A percentile compares a stretch with the other conserved stretches of the same genome.
These are phyloP conservation scores for Bos taurus DNA, from an alignment of 2,113 vertebrate genomes.

Conservation along the genomic window DNA sequence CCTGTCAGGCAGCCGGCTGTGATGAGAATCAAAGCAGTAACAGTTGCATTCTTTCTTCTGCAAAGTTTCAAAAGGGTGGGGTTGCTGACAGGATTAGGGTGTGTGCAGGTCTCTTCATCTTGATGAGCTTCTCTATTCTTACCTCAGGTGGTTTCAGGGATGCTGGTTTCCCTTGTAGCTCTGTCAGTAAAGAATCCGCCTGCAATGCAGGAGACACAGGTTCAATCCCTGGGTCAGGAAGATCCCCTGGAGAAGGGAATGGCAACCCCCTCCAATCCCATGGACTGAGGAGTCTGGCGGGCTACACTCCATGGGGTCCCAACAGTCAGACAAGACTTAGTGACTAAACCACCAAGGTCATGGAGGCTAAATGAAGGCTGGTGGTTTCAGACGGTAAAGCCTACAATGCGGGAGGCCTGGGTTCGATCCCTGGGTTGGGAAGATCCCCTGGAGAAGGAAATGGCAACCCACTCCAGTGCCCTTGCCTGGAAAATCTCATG, in stretches of 20 bases:
- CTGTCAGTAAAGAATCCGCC: neutral
- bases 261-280: neutral
- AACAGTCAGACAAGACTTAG: neutral
- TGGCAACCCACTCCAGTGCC: no score
- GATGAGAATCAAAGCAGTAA: neutral
- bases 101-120: neutral
- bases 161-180: neutral
- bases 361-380: neutral
- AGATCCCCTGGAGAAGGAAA: no score
- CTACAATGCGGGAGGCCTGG: no score
- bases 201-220: neutral
- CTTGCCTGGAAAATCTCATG: no score
- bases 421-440: no score
- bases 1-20: neutral
- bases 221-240: neutral
- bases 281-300: neutral
- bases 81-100: neutral
- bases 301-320: neutral
- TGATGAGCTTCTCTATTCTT: neutral
- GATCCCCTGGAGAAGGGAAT: neutral
- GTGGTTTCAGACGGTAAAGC: no score
- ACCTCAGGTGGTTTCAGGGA: neutral
- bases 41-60: neutral
- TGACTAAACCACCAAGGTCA: neutral
- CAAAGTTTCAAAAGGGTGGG: neutral